Base-by-base conservation (phyloP, 2,888 invertebrate species). In the Xanthorhoe spadicearia region DNA sequence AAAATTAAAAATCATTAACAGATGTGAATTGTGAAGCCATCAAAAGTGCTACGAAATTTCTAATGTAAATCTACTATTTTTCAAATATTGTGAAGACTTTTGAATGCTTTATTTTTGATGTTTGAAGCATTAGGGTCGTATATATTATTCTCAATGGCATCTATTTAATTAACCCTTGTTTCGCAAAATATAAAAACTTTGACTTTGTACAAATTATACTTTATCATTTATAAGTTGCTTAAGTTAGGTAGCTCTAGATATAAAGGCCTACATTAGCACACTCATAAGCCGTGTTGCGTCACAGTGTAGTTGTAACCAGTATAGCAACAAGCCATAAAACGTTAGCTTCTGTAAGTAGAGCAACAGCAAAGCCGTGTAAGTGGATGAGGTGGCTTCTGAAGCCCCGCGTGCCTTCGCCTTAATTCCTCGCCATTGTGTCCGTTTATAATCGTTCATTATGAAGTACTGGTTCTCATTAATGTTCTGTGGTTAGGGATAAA, bases 311-410 rank as follows among this genome's bases (percentile, higher is more conserved):
- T 43, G 38, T 43, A 13, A 43, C 38, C 35, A 43, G 57, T 55
- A 51, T 70, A 73, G 78, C 75, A 80, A 82, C 81, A 79, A 81
- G 77, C 81, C 79, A 77, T 77, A 81, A 78, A 79, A 67, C 19
- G 50, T 62, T 32, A n/a, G 38, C 35, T 50, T 54, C 66, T 60
- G 70, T 80, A 79, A 79, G 82, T 77, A 77, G 72, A 59, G 61
- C 75, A 55, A 10, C 49, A 53, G 32, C 53, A 54, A 83, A 79
- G 77, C 81, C 78, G 61, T 60, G 63, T 83, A 84, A 84, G 79
- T 83, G 84, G 84, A 84, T 84, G 72, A 75, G 59, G 69, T 52
- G 83, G 83, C 83, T 80, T 80, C 79, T n/a, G 83, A 84, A 84
- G 82, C 84, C 84, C 72, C 64, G 48, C 77, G 68, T 73, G 77